Percentiles rank a stretch among this genome's conserved stretches.
These are phyloP conservation scores for Philonicus albiceps DNA, from an alignment of 2,888 invertebrate genomes.

Conservation along the genomic window DNA sequence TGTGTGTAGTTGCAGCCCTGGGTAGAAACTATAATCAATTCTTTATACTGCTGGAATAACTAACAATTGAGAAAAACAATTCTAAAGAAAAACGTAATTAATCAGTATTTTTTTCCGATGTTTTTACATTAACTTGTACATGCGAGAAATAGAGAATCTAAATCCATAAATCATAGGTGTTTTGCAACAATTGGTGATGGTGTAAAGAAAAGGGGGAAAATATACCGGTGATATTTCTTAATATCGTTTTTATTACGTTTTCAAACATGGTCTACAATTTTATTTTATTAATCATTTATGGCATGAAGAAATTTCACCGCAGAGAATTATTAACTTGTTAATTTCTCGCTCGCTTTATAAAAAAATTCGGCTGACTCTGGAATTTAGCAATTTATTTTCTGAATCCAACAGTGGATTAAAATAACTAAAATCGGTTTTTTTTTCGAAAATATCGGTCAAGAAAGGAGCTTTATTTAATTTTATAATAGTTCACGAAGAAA, in stretches of 20 bases:
- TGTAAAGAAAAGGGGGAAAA: background rate
- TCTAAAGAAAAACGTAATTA: conserved; percentile 8
- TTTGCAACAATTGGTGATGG: background rate
- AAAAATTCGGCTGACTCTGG: background rate
- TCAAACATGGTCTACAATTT: background rate
- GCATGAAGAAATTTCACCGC: background rate
- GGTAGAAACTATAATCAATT: conserved; percentile 4
- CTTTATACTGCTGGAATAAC: conserved; percentile 2
- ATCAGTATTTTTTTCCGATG: conserved; percentile 18
- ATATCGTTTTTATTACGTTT: background rate
- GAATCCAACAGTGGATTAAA: too few species aligned
- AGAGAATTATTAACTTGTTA: too few species aligned
- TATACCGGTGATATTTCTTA: background rate
- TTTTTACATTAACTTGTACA: background rate
- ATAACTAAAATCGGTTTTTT: too few species aligned
- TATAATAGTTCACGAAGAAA: too few species aligned
- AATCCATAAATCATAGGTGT: background rate
- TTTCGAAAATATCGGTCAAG: too few species aligned
- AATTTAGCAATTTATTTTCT: background rate
- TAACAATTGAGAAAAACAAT: background rate
- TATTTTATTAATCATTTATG: background rate
- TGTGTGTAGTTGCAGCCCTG: conserved; percentile 11
- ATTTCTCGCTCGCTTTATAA: too few species aligned
- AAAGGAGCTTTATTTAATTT: too few species aligned
- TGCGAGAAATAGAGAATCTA: background rate